Evolutionary conservation across 2,888 invertebrate species (phyloP), one percentile per base, ranked within the genome.

Genomic region (Sminthurinus aureus): DNA sequence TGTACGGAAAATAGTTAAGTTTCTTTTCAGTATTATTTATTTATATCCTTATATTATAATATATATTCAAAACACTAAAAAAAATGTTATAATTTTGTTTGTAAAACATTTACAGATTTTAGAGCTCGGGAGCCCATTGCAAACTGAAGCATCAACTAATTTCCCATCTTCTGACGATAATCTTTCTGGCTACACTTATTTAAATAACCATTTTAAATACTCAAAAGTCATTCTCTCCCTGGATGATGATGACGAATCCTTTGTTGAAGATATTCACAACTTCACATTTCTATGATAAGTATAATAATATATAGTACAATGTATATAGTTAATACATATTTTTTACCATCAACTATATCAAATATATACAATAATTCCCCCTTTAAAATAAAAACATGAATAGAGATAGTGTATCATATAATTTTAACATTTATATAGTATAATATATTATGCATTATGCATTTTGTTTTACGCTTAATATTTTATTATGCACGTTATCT

Each of bases 191-290:
- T 80, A 80, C 80, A 50, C 50, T 3, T 79, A 79, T 69, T 52
- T 52, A n/a, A 67, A 79, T 67, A n/a, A 11, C 1, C 80, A 51
- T 20, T 22, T 22, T 20, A 80, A 71, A 38, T 79, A 79, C 50
- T n/a, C 67, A 38, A 80, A 73, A 13, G 64, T 83, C 6, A 74
- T 83, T 64, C 71, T 71, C 18, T 83, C 83, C 11, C 50, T 79
- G n/a, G 83, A 83, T 79, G 83, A 83, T 20, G 83, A 83, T 26
- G 83, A 83, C 24, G 83, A 83, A 66, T 69, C 79, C 11, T 79
- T 38, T 22, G 26, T 83, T 6, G 83, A 83, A 38, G 51, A 64
- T 22, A 58, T 79, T n/a, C 20, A 52, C 18, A 71, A 51, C 15
- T 77, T 67, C 18, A 6, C 77, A 12, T 22, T 80, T 51, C 9